Conservation (phyloP, 2,113 vertebrate genomes). For the Columbina picui region DNA sequence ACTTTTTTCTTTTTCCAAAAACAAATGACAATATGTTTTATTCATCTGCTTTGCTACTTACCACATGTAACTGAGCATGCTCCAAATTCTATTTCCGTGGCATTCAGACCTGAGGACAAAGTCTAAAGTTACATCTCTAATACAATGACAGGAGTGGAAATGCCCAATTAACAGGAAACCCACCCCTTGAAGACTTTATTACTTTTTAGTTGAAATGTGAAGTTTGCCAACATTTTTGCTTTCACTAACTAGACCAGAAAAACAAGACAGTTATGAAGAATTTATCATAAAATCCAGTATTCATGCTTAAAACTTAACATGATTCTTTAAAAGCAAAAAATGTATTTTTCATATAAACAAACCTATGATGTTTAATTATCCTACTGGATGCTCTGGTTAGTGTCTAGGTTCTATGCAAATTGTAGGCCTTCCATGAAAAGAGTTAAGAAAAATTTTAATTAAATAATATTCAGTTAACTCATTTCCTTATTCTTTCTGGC, state of each 20-base stretch:
- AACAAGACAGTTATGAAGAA: neutral
- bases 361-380: neutral
- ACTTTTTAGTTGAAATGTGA: neutral
- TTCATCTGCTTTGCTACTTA: constrained; percentile 65
- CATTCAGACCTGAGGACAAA: constrained; percentile 61
- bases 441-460: neutral
- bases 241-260: neutral
- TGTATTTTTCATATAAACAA: neutral
- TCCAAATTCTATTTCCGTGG: constrained; percentile 62
- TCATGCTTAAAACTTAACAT: neutral
- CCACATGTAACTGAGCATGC: constrained; percentile 71
- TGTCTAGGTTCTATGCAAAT: constrained; percentile 14
- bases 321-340: neutral
- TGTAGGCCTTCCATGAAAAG: neutral
- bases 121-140: constrained; percentile 26
- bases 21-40: constrained; percentile 25
- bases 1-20: neutral
- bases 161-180: neutral
- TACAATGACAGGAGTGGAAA: neutral
- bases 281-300: neutral
- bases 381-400: neutral
- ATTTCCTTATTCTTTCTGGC: neutral
- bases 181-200: neutral
- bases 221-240: neutral
- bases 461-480: neutral